Evolutionary conservation across 2,888 invertebrate species (phyloP), one percentile per base, ranked within the genome.

Genomic region (Zygothrica quintamaculata): DNA sequence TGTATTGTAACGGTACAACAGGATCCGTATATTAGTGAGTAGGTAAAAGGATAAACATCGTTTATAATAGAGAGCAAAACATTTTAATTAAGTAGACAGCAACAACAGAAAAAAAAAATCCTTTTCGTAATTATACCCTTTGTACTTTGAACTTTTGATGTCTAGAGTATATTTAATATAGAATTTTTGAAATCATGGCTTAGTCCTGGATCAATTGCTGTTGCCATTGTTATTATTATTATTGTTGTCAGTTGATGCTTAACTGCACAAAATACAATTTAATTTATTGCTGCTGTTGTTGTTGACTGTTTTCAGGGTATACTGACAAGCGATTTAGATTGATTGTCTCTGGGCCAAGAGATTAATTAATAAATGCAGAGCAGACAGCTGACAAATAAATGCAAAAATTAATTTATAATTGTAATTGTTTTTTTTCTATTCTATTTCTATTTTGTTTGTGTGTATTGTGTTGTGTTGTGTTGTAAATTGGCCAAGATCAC

Each of bases 301-400:
- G n/a, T 67, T 64, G 36, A 40, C 42, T 44, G 44, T 59, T 52
- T 43, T 76, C 39, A n/a, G 59, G 26, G 34, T 18, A 37, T 16
- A 77, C 64, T 86, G 81, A 78, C 81, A 84, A 58, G 84, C 84
- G 81, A 74, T 81, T 80, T 77, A 78, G 86, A 84, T 84, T 84
- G 84, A 86, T 84, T 74, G 76, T 65, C 57, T 55, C 43, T 16
- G 44, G 39, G 44, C 12, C 7, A 5, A 26, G 66, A 56, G 70
- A 70, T 74, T 74, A 74, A 74, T 74, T 74, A 74, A 74, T 74
- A 74, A 74, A 73, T 58, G 59, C 68, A 61, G 43, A 25, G 52
- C 8, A 46, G 61, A 58, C 71, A 67, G 12, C 44, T 33, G 36
- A 31, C 69, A 64, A 51, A 53, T 33, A 42, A 67, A 69, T 64